Percentiles rank a stretch among this genome's conserved stretches.
Conservation (phyloP, 2,113 vertebrate genomes). For the Nicator chloris region DNA sequence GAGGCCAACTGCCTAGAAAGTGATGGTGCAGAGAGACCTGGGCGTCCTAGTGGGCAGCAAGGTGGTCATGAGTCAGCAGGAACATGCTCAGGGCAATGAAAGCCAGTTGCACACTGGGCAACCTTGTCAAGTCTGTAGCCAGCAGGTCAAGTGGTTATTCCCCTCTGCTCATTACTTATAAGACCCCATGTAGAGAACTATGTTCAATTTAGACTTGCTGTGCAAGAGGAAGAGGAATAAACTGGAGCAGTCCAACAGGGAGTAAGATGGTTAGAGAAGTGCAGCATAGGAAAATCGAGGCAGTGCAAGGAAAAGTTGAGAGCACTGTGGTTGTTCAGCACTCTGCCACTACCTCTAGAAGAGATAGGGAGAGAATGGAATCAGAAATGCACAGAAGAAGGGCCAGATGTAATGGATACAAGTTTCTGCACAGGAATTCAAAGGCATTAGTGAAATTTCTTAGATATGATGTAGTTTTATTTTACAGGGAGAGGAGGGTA, state of each 20-base stretch:
- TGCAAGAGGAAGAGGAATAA: background rate
- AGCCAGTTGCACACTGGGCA: background rate
- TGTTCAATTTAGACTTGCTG: background rate
- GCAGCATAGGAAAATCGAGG: background rate
- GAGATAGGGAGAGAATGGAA: background rate
- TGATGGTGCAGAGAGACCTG: background rate
- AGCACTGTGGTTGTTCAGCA: background rate
- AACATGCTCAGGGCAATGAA: background rate
- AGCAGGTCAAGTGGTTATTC: background rate
- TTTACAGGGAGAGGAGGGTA: background rate
- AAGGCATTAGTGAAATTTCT: background rate
- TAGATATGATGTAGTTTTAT: background rate
- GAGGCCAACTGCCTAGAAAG: background rate
- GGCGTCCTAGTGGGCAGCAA: rapidly evolving
- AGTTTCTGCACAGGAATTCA: background rate
- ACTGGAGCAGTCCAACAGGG: background rate
- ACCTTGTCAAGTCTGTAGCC: background rate
- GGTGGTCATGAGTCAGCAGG: background rate
- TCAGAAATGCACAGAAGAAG: background rate
- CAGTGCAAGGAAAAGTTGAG: background rate
- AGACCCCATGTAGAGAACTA: background rate
- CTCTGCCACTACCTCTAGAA: background rate
- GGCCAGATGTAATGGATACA: background rate
- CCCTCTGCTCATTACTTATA: background rate
- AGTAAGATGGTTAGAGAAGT: background rate